Evolutionary conservation across 2,113 vertebrate species (phyloP).

Genomic region (Rhizomys pruinosus): DNA sequence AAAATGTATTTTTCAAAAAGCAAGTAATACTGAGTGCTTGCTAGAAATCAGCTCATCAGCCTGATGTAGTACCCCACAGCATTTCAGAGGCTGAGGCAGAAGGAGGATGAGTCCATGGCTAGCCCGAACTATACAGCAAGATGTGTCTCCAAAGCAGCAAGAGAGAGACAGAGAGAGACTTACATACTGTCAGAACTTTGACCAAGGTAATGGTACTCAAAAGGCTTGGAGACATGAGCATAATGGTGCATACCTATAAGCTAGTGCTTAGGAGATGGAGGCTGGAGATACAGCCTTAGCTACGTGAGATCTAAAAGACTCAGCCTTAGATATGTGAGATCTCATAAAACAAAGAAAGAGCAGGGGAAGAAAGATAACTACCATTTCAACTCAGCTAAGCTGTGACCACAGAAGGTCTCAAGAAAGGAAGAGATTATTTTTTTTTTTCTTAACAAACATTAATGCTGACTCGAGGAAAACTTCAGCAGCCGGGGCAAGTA

Average conservation of each 20-base stretch:
- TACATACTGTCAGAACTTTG: not conserved
- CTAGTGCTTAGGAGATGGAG: not conserved
- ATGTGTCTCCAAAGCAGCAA: not conserved
- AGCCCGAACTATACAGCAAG: not conserved
- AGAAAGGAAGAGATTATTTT: not conserved
- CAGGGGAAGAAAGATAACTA: not conserved
- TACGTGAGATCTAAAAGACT: not conserved
- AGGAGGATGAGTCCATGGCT: not conserved
- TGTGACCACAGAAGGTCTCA: not conserved
- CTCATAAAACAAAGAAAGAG: not conserved
- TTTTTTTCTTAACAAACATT: not conserved
- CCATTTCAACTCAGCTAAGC: not conserved
- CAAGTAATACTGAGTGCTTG: not conserved
- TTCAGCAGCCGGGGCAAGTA: not conserved
- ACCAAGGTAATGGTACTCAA: not conserved
- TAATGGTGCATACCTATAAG: not conserved
- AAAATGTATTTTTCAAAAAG: constrained; percentile 3
- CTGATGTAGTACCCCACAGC: too few species aligned
- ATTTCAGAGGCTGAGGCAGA: not conserved
- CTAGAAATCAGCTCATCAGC: not conserved
- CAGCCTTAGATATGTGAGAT: not conserved
- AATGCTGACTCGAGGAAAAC: not conserved
- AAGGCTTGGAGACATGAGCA: not conserved
- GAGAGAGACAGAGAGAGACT: not conserved
- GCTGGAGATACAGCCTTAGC: not conserved